phyloP scores from a whole-genome alignment of 1,140 invertebrate genomes.

The Octopus bimaculoides region DNA sequence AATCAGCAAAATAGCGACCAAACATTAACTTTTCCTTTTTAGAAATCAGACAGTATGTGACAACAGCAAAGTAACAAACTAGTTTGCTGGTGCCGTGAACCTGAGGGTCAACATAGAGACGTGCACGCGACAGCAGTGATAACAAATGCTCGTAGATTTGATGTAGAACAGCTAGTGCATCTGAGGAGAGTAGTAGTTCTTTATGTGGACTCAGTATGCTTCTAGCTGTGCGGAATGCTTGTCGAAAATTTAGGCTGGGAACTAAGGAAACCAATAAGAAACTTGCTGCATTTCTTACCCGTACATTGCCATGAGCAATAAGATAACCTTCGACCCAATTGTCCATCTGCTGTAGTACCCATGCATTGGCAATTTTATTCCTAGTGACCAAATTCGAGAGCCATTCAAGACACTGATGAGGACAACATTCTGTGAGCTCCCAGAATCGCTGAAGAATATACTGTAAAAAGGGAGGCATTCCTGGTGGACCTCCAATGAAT shows the following conservation, averaged over 20 bases:
- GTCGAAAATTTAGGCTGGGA: constrained; percentile 81
- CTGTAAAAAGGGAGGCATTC: constrained; percentile 84
- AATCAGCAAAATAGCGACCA: constrained; percentile 73
- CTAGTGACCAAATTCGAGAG: constrained; percentile 75
- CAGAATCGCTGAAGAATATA: constrained; percentile 82
- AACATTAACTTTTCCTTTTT: constrained; percentile 86
- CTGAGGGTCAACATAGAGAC: constrained; percentile 71
- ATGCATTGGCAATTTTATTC: constrained; percentile 84
- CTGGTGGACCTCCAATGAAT: constrained; percentile 66
- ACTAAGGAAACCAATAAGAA: constrained; percentile 83
- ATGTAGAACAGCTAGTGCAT: constrained; percentile 78
- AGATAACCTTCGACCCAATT: constrained; percentile 88
- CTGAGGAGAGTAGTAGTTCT: constrained; percentile 61
- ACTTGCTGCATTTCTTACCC: constrained; percentile 83
- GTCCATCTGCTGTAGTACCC: constrained; percentile 82
- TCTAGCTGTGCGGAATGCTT: constrained; percentile 73
- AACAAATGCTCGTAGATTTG: constrained; percentile 71
- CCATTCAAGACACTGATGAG: constrained; percentile 89
- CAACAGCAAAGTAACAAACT: constrained; percentile 85
- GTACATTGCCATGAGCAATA: constrained; percentile 77
- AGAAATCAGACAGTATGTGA: constrained; percentile 86
- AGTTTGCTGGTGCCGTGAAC: constrained; percentile 87
- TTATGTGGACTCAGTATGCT: constrained; percentile 56
- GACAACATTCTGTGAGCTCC: constrained; percentile 84
- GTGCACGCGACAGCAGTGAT: constrained; percentile 72